Evolutionary conservation across 1,140 invertebrate genomes (phyloP).

Genomic region (Scylla paramamosain): DNA sequence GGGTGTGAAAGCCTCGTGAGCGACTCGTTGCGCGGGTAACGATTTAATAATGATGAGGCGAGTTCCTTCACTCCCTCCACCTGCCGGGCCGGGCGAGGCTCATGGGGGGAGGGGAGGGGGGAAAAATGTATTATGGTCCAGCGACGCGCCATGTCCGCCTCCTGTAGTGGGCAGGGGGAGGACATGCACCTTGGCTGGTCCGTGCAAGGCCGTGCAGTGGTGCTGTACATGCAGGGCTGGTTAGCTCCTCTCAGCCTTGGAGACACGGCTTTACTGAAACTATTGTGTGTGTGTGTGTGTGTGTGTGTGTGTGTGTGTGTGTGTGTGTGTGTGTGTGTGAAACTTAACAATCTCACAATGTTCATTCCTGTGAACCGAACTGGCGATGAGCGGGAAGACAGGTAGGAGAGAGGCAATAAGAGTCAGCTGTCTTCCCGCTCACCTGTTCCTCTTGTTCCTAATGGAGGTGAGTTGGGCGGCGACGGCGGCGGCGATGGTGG

Average conservation of each 20-base stretch:
- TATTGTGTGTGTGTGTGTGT: conserved; percentile 13
- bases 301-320: background rate
- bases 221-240: no score
- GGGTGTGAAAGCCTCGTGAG: conserved; percentile 71
- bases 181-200: no score
- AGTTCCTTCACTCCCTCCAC: background rate
- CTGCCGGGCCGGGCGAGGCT: background rate
- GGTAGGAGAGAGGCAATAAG: no score
- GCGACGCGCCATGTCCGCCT: no score
- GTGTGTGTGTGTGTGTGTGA: background rate
- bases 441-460: background rate
- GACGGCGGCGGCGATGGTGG: background rate
- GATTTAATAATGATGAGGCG: conserved; percentile 73
- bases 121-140: no score
- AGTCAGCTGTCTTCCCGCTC: background rate
- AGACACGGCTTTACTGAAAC: no score
- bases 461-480: background rate
- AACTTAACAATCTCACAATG: conserved; percentile 13
- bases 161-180: no score
- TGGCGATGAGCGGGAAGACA: background rate
- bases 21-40: conserved; percentile 70
- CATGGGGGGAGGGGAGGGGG: no score
- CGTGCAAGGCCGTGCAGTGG: no score
- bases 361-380: background rate
- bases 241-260: no score